These are phyloP conservation scores for Montipora efflorescens DNA, from an alignment of 64 coral and sea anemone species.

Conservation along the genomic window DNA sequence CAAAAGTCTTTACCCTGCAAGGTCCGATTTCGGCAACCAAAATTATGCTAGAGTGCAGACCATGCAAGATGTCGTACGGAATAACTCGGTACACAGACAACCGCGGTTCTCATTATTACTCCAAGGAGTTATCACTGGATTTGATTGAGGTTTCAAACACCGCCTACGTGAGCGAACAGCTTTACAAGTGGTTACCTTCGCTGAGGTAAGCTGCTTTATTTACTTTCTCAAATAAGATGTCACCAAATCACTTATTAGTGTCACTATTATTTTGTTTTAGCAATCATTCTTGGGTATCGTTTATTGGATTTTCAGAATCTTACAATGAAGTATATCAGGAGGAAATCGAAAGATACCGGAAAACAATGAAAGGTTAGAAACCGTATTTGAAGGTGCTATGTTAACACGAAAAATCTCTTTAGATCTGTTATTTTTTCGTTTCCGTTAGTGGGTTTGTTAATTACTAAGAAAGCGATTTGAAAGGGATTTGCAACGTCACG, in stretches of 20 bases:
- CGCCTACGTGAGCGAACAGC: not conserved
- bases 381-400: too few relatives aligned
- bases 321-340: slow-evolving; percentile 30
- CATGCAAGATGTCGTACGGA: not conserved
- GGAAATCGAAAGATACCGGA: slow-evolving; percentile 4
- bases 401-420: too few relatives aligned
- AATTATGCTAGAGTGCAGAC: slow-evolving; percentile 1
- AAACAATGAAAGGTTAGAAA: not conserved
- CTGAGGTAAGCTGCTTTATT: slow-evolving; percentile 5
- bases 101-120: not conserved
- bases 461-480: too few relatives aligned
- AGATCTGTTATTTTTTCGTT: too few relatives aligned
- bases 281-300: slow-evolving; percentile 29
- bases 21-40: slow-evolving; percentile 1
- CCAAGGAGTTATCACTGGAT: not conserved
- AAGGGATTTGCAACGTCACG: too few relatives aligned
- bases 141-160: slow-evolving; percentile 8
- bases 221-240: not conserved
- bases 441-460: too few relatives aligned
- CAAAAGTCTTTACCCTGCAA: not conserved
- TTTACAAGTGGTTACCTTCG: slow-evolving; percentile 24
- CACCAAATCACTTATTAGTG: not conserved
- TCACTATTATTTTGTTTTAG: slow-evolving; percentile 11
- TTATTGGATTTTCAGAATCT: slow-evolving; percentile 22
- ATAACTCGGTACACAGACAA: not conserved